These are phyloP conservation scores for Harpagoxenus sublaevis DNA, from an alignment of 2,888 invertebrate species.

Conservation along the genomic window DNA sequence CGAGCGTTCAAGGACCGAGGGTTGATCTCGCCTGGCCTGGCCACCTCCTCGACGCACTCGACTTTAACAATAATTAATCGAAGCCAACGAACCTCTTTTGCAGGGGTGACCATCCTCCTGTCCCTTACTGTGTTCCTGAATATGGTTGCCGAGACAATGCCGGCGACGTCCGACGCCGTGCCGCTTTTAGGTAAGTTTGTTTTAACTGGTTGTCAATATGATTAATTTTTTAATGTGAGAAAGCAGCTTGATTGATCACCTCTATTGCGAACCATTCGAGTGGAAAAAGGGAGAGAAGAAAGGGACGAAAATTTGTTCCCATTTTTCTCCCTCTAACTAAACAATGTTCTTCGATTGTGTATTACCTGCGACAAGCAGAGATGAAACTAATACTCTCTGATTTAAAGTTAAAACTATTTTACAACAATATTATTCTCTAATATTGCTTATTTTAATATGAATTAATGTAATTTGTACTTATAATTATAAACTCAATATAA, in stretches of 20 bases:
- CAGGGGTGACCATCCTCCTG: constrained; percentile 98
- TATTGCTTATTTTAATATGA: neutral
- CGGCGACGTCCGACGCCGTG: constrained; percentile 98
- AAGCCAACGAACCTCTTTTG: constrained; percentile 80
- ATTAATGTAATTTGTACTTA: neutral
- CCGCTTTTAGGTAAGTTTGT: constrained; percentile 91
- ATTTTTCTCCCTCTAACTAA: neutral
- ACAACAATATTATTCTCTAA: neutral
- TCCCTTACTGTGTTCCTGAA: constrained; percentile 99
- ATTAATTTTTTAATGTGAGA: constrained; percentile 33
- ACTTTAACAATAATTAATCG: constrained; percentile 72
- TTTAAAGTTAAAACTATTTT: neutral
- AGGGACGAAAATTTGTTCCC: neutral
- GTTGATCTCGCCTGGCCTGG: constrained; percentile 53
- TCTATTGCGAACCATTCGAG: neutral
- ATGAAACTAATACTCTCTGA: neutral
- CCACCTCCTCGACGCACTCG: constrained; percentile 20
- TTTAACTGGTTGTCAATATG: constrained; percentile 23
- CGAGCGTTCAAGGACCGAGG: constrained; percentile 26
- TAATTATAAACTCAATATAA: neutral
- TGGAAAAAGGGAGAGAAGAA: neutral
- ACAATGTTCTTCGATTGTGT: neutral
- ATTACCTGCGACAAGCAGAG: neutral
- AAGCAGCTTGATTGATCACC: constrained; percentile 21
- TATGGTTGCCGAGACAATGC: constrained; percentile 99